Conservation (phyloP, 2,888 invertebrate genomes). For the Dryomyza anilis region DNA sequence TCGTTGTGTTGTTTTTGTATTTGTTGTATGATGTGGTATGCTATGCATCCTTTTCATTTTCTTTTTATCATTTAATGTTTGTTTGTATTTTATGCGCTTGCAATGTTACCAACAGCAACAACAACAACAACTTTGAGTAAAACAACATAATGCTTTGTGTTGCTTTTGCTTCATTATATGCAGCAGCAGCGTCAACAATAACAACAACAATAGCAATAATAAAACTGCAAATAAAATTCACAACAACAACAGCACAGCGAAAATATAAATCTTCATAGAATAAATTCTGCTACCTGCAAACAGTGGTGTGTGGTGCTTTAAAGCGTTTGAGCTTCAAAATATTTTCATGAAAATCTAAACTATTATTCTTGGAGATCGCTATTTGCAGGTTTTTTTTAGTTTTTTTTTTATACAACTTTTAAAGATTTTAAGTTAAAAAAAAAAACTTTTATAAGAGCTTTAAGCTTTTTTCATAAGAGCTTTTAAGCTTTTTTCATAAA, state of each 20-base stretch:
- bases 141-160: slow-evolving; percentile 24
- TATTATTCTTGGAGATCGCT: too few species aligned
- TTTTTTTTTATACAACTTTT: too few species aligned
- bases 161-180: slow-evolving; percentile 21
- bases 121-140: neutral
- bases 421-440: too few species aligned
- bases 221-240: slow-evolving; percentile 8
- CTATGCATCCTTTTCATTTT: slow-evolving; percentile 7
- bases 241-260: neutral
- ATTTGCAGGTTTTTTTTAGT: too few species aligned
- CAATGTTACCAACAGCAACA: slow-evolving; percentile 35
- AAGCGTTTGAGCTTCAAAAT: too few species aligned
- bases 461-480: too few species aligned
- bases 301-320: slow-evolving; percentile 7
- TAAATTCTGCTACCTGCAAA: neutral
- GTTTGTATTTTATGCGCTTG: slow-evolving; percentile 15
- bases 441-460: too few species aligned
- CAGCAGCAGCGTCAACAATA: slow-evolving; percentile 43
- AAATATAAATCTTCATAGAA: neutral
- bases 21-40: neutral
- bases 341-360: too few species aligned
- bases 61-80: too few species aligned
- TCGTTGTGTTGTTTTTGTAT: slow-evolving; percentile 13
- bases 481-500: too few species aligned
- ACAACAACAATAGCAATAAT: slow-evolving; percentile 27